Percentiles rank a stretch among this genome's conserved stretches.
phyloP scores from a whole-genome alignment of 2,113 vertebrate species.

The Mohoua ochrocephala region DNA sequence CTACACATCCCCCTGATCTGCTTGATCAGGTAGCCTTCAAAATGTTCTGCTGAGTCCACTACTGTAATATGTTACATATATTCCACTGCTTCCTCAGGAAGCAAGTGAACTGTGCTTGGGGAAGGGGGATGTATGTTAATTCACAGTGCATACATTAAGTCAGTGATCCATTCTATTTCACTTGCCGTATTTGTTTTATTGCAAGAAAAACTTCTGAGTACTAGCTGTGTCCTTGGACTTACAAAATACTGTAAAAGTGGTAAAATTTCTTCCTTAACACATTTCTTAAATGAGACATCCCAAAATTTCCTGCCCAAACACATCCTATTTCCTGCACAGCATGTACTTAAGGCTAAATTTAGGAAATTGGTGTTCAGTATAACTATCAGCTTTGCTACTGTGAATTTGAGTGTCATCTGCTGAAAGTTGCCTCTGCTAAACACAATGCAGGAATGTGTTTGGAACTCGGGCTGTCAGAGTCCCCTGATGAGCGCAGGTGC shows the following conservation, averaged over 20 bases:
- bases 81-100: neutral
- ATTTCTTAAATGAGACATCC: neutral
- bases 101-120: neutral
- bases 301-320: neutral
- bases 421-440: neutral
- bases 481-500: neutral
- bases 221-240: neutral
- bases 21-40: neutral
- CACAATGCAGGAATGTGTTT: neutral
- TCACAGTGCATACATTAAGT: neutral
- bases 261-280: neutral
- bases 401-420: neutral
- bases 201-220: neutral
- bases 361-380: neutral
- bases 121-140: neutral
- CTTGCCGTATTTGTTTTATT: neutral
- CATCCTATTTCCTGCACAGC: neutral
- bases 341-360: neutral
- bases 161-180: neutral
- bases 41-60: neutral
- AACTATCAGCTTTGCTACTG: neutral
- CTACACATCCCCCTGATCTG: neutral
- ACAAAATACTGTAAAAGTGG: neutral
- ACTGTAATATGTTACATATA: neutral
- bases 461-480: fast-evolving